Evolutionary conservation across 2,113 vertebrate genomes (phyloP), one percentile per base, ranked within the genome.

Genomic region (Amblyopsis rosae): DNA sequence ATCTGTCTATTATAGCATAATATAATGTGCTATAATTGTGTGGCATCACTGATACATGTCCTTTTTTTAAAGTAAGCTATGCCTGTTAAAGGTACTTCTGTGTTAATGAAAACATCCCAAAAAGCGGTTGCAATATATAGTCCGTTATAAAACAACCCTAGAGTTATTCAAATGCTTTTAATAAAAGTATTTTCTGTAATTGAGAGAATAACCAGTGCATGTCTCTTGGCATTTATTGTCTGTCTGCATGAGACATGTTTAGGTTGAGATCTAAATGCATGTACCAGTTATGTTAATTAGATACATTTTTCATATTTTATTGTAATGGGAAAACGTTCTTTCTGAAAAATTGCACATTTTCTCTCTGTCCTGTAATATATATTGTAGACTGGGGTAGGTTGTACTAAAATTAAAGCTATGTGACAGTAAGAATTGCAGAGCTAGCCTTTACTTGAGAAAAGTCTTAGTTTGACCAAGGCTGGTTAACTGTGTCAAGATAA

Each of bases 91-190:
- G 62, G 79, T 12, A 76, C 79, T 12, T 76, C 58, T 61, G 69
- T 76, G 83, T 82, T 89, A 86, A 66, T 78, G 70, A 85, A 86
- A 85, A 82, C 62, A 69, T 83, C 78, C 53, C 62, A 61, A 61
- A 77, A 85, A 85, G 70, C 70, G 78, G 61, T 84, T 69, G 72
- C 59, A 71, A 86, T 87, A 87, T 76, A 81, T 66, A 26, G 26
- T 47, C 26, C 4, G 26, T 66, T 48, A 48, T 63, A 73, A 74
- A 82, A 83, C 77, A 65, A 75, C 49, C 69, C 61, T 6, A 0
- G 26, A 70, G 68, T 55, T 0, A 77, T 17, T 67, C 72, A 78
- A 72, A 70, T 69, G 59, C 9, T 74, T 67, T 71, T 83, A 66
- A 66, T 46, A 0, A 54, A 33, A 47, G 61, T 11, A 17, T 65